phyloP scores from a whole-genome alignment of 2,888 invertebrate genomes.

The Andrena praecox region DNA sequence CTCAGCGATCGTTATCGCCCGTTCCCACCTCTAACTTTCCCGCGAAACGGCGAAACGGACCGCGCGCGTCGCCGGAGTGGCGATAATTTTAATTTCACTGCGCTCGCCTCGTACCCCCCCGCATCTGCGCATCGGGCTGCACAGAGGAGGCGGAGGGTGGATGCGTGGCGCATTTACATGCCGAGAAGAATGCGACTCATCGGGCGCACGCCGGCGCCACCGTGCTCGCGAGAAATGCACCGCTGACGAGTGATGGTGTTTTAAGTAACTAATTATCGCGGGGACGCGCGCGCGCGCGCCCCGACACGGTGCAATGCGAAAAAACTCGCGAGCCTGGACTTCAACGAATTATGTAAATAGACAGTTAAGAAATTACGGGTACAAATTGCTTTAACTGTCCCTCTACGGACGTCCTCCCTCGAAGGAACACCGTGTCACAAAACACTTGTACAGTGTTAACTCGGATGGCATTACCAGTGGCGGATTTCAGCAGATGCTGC shows the following conservation, averaged over 20 bases:
- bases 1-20: conserved; percentile 36
- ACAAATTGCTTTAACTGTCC: background rate
- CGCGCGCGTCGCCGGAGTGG: background rate
- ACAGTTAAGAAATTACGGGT: conserved; percentile 12
- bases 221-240: conserved; percentile 37
- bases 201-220: conserved; percentile 52
- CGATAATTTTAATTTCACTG: conserved; percentile 59
- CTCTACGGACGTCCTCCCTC: background rate
- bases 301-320: background rate
- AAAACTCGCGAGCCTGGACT: background rate
- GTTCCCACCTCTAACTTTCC: background rate
- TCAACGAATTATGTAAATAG: conserved; percentile 4
- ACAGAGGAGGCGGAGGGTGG: background rate
- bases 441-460: no score
- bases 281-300: conserved; percentile 24
- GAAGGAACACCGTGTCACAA: background rate
- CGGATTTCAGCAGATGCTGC: no score
- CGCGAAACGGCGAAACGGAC: conserved; percentile 29
- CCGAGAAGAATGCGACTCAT: conserved; percentile 57
- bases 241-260: conserved; percentile 23
- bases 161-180: conserved; percentile 49
- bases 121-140: conserved; percentile 39
- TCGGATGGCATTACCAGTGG: no score
- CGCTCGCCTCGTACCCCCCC: background rate
- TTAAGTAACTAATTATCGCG: conserved; percentile 62